Percentiles rank a stretch among this genome's conserved stretches.
Conservation (phyloP, 2,113 vertebrate genomes). For the Etheostoma spectabile region DNA sequence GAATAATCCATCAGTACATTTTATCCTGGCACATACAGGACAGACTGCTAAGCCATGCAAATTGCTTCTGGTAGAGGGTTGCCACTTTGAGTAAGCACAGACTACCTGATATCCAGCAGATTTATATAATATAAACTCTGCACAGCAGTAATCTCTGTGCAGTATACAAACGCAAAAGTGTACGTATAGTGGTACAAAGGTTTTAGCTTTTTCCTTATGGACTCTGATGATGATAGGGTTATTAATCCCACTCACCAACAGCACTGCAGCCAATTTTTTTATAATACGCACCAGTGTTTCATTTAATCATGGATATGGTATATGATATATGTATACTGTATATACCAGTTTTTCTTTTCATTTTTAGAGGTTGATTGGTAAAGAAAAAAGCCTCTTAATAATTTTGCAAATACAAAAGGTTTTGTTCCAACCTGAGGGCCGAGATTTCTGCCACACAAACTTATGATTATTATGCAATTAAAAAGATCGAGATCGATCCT, state of each 20-base stretch:
- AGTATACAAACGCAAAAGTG: neutral
- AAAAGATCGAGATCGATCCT: neutral
- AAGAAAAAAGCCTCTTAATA: neutral
- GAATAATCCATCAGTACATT: slow-evolving; percentile 42
- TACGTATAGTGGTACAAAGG: neutral
- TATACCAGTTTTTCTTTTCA: too few relatives aligned
- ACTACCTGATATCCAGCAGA: slow-evolving; percentile 19
- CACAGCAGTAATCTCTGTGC: neutral
- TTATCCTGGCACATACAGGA: slow-evolving; percentile 23
- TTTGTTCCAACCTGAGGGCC: neutral
- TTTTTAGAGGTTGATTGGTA: too few relatives aligned
- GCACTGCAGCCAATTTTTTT: neutral
- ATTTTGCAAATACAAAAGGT: neutral
- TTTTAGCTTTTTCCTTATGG: neutral
- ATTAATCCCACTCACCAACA: neutral
- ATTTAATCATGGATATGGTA: neutral
- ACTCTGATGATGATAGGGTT: neutral
- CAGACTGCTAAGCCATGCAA: slow-evolving; percentile 55
- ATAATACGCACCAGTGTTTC: neutral
- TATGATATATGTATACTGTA: neutral
- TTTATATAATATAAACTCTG: neutral
- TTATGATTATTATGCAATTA: neutral
- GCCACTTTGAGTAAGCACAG: slow-evolving; percentile 20
- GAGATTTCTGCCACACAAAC: neutral
- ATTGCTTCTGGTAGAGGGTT: slow-evolving; percentile 50